A percentile compares a stretch with the other conserved stretches of the same genome.
These are phyloP conservation scores for Pseudolycoriella hygida DNA, from an alignment of 2,888 invertebrate species.

Conservation along the genomic window DNA sequence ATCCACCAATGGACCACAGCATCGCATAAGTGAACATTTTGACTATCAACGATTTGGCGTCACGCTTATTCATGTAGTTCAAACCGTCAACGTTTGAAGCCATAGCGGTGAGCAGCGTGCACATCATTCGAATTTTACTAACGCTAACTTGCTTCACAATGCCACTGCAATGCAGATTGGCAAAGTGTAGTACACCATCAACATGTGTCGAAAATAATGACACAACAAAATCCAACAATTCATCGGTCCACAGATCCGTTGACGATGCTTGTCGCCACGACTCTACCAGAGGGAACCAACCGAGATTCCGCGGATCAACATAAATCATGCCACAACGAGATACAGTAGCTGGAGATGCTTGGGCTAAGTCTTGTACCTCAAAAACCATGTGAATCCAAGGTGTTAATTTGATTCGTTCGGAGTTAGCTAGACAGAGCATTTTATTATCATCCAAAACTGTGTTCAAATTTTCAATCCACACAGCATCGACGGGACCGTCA, in stretches of 20 bases:
- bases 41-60: conserved; percentile 45
- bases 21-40: conserved; percentile 69
- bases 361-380: conserved; percentile 67
- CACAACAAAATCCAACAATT: conserved; percentile 44
- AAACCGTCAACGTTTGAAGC: conserved; percentile 42
- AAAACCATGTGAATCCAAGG: conserved; percentile 82
- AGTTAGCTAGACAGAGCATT: conserved; percentile 82
- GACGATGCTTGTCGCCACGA: conserved; percentile 50
- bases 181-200: conserved; percentile 43
- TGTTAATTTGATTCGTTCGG: conserved; percentile 76
- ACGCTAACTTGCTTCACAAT: conserved; percentile 71
- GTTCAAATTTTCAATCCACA: conserved; percentile 91
- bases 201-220: conserved; percentile 48
- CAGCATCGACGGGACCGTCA: conserved; percentile 82
- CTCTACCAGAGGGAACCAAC: conserved; percentile 61
- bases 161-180: conserved; percentile 48
- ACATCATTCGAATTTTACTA: conserved; percentile 61
- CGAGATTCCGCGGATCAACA: conserved; percentile 66
- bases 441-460: conserved; percentile 87
- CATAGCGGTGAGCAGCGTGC: conserved; percentile 52
- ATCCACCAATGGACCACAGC: conserved; percentile 77
- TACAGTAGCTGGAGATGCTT: conserved; percentile 85
- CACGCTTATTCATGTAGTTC: conserved; percentile 27
- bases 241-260: conserved; percentile 33
- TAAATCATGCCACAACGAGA: conserved; percentile 77